Conservation (phyloP, 2,113 vertebrate species). For the Cyprinodon variegatus region DNA sequence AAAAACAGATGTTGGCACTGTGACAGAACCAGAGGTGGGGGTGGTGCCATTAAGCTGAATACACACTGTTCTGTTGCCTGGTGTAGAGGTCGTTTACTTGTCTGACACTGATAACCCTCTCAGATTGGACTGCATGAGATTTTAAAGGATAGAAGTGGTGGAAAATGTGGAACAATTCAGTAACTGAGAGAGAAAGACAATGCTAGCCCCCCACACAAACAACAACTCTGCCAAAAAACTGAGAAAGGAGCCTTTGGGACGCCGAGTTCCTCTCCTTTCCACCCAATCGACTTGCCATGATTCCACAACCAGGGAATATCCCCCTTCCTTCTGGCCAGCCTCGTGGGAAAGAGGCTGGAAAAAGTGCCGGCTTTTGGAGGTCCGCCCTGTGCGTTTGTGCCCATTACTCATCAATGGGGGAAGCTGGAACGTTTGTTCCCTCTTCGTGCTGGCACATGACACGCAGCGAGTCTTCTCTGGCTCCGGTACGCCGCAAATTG, state of each 20-base stretch:
- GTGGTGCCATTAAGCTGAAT: conserved; percentile 4
- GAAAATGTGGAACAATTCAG: conserved; percentile 48
- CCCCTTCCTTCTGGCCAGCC: conserved; percentile 65
- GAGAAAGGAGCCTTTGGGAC: conserved; percentile 40
- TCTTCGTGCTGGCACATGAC: conserved; percentile 64
- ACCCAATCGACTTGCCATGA: conserved; percentile 31
- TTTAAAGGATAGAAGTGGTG: conserved; percentile 33
- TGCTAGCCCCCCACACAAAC: conserved; percentile 20
- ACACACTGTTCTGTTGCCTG: conserved; percentile 2
- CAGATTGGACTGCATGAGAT: conserved; percentile 18
- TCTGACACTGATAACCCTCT: conserved; percentile 18
- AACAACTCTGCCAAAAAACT: conserved; percentile 20
- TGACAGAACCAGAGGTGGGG: not conserved
- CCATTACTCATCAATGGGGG: conserved; percentile 72
- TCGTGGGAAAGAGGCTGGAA: conserved; percentile 72
- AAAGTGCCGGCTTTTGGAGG: conserved; percentile 59
- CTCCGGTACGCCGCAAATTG: conserved; percentile 41
- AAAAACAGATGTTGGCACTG: too few relatives aligned
- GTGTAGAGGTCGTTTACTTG: conserved; percentile 7
- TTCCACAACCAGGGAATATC: conserved; percentile 62
- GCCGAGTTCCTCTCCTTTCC: conserved; percentile 37
- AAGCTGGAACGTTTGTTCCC: conserved; percentile 71
- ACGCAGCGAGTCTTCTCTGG: conserved; percentile 63
- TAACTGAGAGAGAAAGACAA: conserved; percentile 27
- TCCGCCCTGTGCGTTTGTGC: conserved; percentile 30